Conservation (phyloP, 2,888 invertebrate genomes). For the Spodoptera exigua region DNA sequence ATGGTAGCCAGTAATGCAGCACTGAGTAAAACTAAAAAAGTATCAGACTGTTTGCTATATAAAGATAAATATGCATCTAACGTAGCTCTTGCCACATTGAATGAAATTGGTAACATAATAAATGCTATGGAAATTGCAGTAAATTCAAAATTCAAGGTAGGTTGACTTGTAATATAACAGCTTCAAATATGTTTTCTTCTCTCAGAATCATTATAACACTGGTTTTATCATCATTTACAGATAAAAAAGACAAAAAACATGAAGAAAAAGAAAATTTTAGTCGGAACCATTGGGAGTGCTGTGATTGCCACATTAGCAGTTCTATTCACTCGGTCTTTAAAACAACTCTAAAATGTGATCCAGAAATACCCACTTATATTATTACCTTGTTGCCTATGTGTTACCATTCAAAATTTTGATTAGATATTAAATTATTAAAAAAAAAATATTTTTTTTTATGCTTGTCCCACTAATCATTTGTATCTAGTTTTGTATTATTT, state of each 20-base stretch:
- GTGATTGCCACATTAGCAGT: slow-evolving; percentile 73
- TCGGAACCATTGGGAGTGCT: slow-evolving; percentile 79
- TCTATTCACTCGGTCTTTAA: slow-evolving; percentile 77
- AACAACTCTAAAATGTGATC: slow-evolving; percentile 64
- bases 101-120: slow-evolving; percentile 77
- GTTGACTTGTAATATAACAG: slow-evolving; percentile 8
- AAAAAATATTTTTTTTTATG: not conserved
- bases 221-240: slow-evolving; percentile 61
- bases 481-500: too few relatives aligned
- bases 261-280: slow-evolving; percentile 77
- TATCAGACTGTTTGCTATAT: slow-evolving; percentile 75
- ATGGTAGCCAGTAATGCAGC: slow-evolving; percentile 78
- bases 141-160: slow-evolving; percentile 80
- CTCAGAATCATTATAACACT: slow-evolving; percentile 6
- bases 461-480: too few relatives aligned
- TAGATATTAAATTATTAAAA: slow-evolving; percentile 13
- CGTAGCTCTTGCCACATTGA: slow-evolving; percentile 76
- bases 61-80: slow-evolving; percentile 84
- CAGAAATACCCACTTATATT: slow-evolving; percentile 1
- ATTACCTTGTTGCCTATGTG: slow-evolving; percentile 19
- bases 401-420: slow-evolving; percentile 8
- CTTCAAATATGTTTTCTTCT: not conserved
- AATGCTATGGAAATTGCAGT: slow-evolving; percentile 81
- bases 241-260: slow-evolving; percentile 54
- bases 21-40: slow-evolving; percentile 75